These are phyloP conservation scores for Cinclus mexicanus DNA, from an alignment of 2,113 vertebrate species.

Conservation along the genomic window DNA sequence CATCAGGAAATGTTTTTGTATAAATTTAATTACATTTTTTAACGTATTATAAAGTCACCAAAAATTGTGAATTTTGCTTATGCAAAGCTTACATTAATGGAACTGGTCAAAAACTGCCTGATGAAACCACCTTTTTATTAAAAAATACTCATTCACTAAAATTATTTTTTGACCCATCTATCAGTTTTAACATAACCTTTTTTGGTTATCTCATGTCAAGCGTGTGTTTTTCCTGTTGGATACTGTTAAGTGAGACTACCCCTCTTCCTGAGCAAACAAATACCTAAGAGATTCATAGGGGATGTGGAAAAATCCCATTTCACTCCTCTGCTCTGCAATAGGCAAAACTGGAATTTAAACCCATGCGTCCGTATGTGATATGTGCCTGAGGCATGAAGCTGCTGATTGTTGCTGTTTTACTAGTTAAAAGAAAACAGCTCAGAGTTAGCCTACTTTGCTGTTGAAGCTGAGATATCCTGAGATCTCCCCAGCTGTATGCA, in stretches of 20 bases:
- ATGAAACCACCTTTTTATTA: not conserved
- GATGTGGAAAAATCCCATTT: not conserved
- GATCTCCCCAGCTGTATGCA: not conserved
- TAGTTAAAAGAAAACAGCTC: not conserved
- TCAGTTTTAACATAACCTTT: not conserved
- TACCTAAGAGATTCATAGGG: not conserved
- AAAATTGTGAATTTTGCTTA: not conserved
- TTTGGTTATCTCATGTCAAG: not conserved
- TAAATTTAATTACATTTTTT: not conserved
- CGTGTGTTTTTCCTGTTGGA: not conserved
- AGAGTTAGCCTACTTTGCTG: constrained; percentile 24
- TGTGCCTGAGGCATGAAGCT: constrained; percentile 2
- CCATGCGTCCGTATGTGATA: not conserved
- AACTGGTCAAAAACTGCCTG: not conserved
- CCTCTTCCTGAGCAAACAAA: not conserved
- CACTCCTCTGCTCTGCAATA: not conserved
- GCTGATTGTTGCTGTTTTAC: not conserved
- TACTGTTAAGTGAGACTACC: not conserved
- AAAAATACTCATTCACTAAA: not conserved
- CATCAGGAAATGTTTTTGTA: not conserved
- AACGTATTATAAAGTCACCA: not conserved
- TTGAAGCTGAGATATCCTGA: not conserved
- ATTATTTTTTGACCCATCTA: not conserved
- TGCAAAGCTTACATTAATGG: not conserved
- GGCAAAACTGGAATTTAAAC: not conserved